A percentile compares a stretch with the other conserved stretches of the same genome.
phyloP scores from a whole-genome alignment of 1,140 invertebrate genomes.

The Microplitis mediator region DNA sequence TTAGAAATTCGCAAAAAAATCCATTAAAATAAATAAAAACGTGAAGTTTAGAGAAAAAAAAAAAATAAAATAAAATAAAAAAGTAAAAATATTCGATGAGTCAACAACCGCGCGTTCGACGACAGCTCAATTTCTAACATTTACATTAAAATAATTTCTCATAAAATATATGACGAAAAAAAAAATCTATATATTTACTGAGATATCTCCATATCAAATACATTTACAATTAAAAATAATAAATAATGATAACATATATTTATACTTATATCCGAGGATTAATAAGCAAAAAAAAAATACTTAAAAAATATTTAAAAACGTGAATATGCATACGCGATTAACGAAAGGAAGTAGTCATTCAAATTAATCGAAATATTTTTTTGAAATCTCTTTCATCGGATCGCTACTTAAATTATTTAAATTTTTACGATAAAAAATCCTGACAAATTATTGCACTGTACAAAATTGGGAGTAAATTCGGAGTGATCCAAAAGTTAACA shows the following conservation, averaged over 20 bases:
- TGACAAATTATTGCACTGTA: no score
- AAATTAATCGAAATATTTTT: no score
- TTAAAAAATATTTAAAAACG: background rate
- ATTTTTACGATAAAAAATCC: no score
- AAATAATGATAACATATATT: background rate
- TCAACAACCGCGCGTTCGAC: background rate
- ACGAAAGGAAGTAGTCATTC: conserved; percentile 14
- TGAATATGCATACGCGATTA: conserved; percentile 23
- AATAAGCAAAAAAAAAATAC: background rate
- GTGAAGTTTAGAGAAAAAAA: background rate
- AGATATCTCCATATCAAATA: no score
- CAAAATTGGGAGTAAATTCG: no score
- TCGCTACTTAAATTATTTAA: no score
- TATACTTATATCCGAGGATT: background rate
- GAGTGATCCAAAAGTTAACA: no score
- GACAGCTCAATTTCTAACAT: background rate
- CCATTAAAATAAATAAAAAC: background rate
- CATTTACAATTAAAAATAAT: background rate
- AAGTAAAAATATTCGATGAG: no score
- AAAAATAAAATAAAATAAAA: no score
- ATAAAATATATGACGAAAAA: background rate
- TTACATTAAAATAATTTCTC: background rate
- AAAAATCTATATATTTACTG: background rate
- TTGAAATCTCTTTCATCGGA: no score
- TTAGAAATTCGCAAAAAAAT: background rate